phyloP scores from a whole-genome alignment of 2,888 invertebrate species.

The Drosophila subquinaria region DNA sequence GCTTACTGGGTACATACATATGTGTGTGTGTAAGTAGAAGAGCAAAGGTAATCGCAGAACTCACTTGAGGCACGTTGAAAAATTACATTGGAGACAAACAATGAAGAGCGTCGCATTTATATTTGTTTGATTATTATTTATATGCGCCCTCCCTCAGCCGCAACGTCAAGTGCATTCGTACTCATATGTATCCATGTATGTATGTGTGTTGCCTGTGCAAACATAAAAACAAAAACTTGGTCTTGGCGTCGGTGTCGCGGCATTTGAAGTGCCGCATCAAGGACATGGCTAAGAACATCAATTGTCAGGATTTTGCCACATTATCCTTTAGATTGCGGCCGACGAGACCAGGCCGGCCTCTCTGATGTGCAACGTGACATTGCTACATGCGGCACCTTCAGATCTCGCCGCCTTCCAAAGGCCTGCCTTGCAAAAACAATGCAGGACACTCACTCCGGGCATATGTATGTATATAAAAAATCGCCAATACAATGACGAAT shows the following conservation, averaged over 20 bases:
- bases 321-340: slow-evolving; percentile 78
- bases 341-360: slow-evolving; percentile 41
- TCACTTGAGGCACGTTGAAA: slow-evolving; percentile 33
- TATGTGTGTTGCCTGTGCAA: slow-evolving; percentile 55
- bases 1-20: too few relatives aligned
- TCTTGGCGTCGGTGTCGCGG: slow-evolving; percentile 31
- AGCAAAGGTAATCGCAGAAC: slow-evolving; percentile 17
- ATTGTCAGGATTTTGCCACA: slow-evolving; percentile 82
- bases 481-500: slow-evolving; percentile 70
- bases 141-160: slow-evolving; percentile 63
- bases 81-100: slow-evolving; percentile 55
- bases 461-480: slow-evolving; percentile 32
- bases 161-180: slow-evolving; percentile 68
- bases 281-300: slow-evolving; percentile 59
- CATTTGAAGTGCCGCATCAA: slow-evolving; percentile 70
- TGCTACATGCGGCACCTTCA: slow-evolving; percentile 62
- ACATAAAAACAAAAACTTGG: slow-evolving; percentile 59
- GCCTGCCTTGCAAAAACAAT: slow-evolving; percentile 62
- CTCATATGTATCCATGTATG: background rate
- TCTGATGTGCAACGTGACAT: slow-evolving; percentile 80
- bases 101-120: slow-evolving; percentile 40
- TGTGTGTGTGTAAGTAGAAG: background rate
- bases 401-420: slow-evolving; percentile 61
- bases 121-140: slow-evolving; percentile 77
- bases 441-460: slow-evolving; percentile 27